Percentiles rank a stretch among this genome's conserved stretches.
Conservation (phyloP, 2,113 vertebrate species). For the Mormyrus lacerda region DNA sequence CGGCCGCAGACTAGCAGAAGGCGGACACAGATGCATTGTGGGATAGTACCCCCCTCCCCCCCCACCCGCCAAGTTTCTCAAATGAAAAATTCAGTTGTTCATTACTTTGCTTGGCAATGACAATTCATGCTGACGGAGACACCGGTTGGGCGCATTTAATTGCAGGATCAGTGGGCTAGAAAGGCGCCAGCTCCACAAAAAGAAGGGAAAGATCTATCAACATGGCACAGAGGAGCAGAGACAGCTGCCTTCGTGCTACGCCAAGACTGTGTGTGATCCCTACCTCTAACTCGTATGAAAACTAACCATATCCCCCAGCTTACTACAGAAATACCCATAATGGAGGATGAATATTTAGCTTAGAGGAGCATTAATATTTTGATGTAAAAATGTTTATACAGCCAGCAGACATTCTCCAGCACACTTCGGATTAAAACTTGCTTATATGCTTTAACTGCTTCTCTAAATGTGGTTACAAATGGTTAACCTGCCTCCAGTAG, state of each 20-base stretch:
- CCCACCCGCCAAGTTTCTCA: slow-evolving; percentile 11
- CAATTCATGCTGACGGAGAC: slow-evolving; percentile 31
- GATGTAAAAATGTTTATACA: background rate
- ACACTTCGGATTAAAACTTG: background rate
- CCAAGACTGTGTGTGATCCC: slow-evolving; percentile 11
- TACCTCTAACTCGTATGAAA: slow-evolving; percentile 27
- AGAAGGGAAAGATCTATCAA: slow-evolving; percentile 26
- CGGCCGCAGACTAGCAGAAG: background rate
- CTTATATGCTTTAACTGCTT: background rate
- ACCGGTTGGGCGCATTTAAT: slow-evolving; percentile 29
- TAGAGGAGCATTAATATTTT: slow-evolving; percentile 8
- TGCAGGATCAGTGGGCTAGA: slow-evolving; percentile 30
- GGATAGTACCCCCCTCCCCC: background rate
- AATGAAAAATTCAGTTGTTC: slow-evolving; percentile 21
- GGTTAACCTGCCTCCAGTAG: background rate
- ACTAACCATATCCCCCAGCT: slow-evolving; percentile 18
- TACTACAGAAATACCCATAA: slow-evolving; percentile 9
- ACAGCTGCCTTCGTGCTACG: slow-evolving; percentile 14
- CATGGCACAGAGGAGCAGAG: slow-evolving; percentile 14
- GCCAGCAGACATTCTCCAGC: background rate
- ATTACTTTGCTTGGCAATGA: slow-evolving; percentile 21
- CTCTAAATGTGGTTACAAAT: background rate
- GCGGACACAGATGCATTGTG: background rate
- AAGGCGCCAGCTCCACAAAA: slow-evolving; percentile 21
- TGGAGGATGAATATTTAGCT: background rate